Conservation (phyloP, 2,797 vertebrate genomes). For the Glyptemys insculpta region DNA sequence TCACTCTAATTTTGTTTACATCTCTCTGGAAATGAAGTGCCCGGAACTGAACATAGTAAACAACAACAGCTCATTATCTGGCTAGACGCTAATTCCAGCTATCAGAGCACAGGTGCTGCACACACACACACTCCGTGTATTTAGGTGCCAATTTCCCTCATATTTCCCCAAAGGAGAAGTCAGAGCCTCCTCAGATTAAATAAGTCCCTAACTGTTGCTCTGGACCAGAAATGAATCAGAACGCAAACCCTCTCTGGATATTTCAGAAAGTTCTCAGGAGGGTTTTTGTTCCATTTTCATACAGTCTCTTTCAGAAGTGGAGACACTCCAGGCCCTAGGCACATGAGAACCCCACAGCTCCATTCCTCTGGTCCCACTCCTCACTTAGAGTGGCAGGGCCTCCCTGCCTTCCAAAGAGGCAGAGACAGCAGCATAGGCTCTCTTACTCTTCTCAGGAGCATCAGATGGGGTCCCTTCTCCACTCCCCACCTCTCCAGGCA, state of each 20-base stretch:
- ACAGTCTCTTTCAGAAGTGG: neutral
- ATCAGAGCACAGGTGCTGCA: slow-evolving; percentile 27
- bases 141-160: fast-evolving
- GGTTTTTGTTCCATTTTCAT: neutral
- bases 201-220: neutral
- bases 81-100: slow-evolving; percentile 71
- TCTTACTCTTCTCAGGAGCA: neutral
- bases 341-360: neutral
- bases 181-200: neutral
- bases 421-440: neutral
- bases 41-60: slow-evolving; percentile 70
- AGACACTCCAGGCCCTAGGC: neutral
- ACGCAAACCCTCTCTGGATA: neutral
- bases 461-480: neutral
- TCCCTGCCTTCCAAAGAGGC: neutral
- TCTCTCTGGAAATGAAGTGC: slow-evolving; percentile 77
- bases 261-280: neutral
- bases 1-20: slow-evolving; percentile 80
- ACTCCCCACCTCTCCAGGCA: neutral
- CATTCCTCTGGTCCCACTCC: neutral
- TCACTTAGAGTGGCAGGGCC: neutral
- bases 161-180: neutral
- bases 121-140: neutral
- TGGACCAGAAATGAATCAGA: neutral
- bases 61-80: slow-evolving; percentile 76